Evolutionary conservation across 2,113 vertebrate species (phyloP).

Genomic region (Vidua chalybeata): DNA sequence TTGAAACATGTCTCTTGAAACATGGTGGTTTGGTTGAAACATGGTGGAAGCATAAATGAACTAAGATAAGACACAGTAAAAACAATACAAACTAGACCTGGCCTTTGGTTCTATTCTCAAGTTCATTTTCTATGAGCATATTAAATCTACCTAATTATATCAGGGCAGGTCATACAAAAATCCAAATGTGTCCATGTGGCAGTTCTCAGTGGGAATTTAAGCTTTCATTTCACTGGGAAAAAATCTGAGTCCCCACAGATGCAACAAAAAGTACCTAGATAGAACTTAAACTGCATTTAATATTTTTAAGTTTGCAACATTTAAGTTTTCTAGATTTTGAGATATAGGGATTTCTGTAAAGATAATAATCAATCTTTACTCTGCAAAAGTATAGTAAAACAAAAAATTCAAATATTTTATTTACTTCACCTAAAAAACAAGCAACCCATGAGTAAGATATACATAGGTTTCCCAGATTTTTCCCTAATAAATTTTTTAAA

Average conservation of each 20-base stretch:
- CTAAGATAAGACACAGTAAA: neutral
- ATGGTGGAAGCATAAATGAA: neutral
- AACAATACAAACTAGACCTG: neutral
- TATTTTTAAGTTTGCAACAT: neutral
- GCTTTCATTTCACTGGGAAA: neutral
- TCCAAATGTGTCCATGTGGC: neutral
- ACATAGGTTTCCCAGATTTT: conserved; percentile 75
- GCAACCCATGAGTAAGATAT: conserved; percentile 78
- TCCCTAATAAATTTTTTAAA: conserved; percentile 77
- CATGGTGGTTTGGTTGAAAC: neutral
- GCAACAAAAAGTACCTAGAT: neutral
- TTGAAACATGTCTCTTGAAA: neutral
- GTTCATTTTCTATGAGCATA: neutral
- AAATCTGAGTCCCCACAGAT: neutral
- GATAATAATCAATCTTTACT: neutral
- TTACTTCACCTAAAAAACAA: conserved; percentile 83
- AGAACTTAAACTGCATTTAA: neutral
- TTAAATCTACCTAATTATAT: neutral
- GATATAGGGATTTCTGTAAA: neutral
- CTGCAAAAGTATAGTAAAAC: conserved; percentile 33
- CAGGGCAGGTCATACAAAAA: neutral
- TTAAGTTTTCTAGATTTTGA: neutral
- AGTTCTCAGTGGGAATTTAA: neutral
- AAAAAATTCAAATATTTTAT: conserved; percentile 80
- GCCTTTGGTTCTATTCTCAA: neutral